Evolutionary conservation across 1,140 invertebrate genomes (phyloP), one percentile per base, ranked within the genome.

Genomic region (Ceratina japonica): DNA sequence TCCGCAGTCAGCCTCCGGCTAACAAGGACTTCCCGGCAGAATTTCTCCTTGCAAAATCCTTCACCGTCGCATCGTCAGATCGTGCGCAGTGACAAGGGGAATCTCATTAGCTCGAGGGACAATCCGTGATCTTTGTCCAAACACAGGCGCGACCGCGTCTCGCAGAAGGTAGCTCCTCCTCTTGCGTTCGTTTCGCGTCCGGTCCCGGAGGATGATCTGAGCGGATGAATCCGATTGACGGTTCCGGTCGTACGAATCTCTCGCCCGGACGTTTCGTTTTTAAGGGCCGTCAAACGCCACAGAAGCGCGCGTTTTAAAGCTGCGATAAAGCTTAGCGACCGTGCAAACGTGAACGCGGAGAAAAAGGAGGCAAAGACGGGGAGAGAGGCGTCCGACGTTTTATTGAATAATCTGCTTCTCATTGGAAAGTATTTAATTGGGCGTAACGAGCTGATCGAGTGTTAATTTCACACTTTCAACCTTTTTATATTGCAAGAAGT

Each of bases 41-140:
- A 80, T 84, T 84, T 80, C 77, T 72, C 72, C 79, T 75, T 52
- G 78, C 83, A 49, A 83, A 83, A 80, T 83, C 82, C 73, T 80
- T 74, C 75, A 49, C 61, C 74, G 69, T 61, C 74, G 73, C 77
- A 76, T 84, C 83, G 82, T 77, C 70, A 84, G 65, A 84, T 84
- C 82, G 78, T 76, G 82, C 61, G 63, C 70, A 72, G 65, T 81
- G 83, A 84, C 84, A 84, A 85, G 84, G 79, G 68, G 72, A 84
- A 82, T 86, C 84, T 86, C 84, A 85, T 86, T 86, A 86, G 84
- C 75, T 37, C 56, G 64, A 63, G 73, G 71, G 83, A 85, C 83
- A 80, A 82, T 81, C 66, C 75, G 76, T 82, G 83, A 86, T 86
- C 84, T 86, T 85, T 85, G 84, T 82, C 72, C 84, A 86, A 86